Evolutionary conservation across 2,113 vertebrate species (phyloP).

Genomic region (Stigmatopora nigra): DNA sequence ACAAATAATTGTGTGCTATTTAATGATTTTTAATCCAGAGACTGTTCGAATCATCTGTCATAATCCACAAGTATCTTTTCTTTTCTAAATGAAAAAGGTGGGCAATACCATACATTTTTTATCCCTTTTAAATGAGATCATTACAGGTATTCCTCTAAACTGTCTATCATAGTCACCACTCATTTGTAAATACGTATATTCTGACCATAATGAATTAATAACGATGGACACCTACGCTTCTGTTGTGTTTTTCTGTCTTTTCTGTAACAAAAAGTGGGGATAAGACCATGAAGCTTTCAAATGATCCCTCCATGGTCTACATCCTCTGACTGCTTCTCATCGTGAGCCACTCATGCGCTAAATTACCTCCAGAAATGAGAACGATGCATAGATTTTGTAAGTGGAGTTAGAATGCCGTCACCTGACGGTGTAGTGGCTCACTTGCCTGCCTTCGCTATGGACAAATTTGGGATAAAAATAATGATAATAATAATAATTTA

Average conservation of each 20-base stretch:
- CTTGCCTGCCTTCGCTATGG: too few relatives aligned
- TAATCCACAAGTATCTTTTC: background rate
- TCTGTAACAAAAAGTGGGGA: background rate
- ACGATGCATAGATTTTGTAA: conserved; percentile 11
- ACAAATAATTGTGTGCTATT: conserved; percentile 9
- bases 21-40: conserved; percentile 16
- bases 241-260: background rate
- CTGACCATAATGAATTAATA: background rate
- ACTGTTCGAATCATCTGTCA: background rate
- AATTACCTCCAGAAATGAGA: conserved; percentile 36
- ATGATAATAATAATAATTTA: too few relatives aligned
- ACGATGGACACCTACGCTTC: background rate
- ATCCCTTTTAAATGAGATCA: background rate
- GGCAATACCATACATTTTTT: background rate
- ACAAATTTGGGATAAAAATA: too few relatives aligned
- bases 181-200: background rate
- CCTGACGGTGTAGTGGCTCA: too few relatives aligned
- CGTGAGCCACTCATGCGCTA: conserved; percentile 24
- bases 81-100: background rate
- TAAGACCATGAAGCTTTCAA: background rate
- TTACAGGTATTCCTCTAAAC: background rate
- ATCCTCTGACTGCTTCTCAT: conserved; percentile 10
- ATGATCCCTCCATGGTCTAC: background rate
- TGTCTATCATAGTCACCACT: background rate
- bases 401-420: conserved; percentile 6